These are phyloP conservation scores for Platyscapa corneri DNA, from an alignment of 1,140 invertebrate genomes.

Conservation along the genomic window DNA sequence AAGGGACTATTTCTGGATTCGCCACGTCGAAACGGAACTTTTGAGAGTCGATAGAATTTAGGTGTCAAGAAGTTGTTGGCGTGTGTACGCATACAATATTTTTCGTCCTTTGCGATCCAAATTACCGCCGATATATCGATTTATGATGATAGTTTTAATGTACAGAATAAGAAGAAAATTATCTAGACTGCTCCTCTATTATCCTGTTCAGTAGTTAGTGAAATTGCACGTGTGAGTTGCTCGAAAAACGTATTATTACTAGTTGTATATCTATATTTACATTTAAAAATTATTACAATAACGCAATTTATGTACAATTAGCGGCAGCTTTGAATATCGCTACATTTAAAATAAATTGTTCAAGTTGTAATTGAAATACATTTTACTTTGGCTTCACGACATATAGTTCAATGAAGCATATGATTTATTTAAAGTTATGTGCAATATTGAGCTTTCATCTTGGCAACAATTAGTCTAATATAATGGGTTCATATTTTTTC, in stretches of 20 bases:
- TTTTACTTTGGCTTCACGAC: background rate
- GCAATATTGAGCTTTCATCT: too few relatives aligned
- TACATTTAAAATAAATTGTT: background rate
- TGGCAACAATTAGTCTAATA: too few relatives aligned
- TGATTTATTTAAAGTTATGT: too few relatives aligned
- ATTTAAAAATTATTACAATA: background rate
- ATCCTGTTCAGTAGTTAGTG: conserved; percentile 15
- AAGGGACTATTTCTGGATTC: background rate
- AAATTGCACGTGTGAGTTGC: conserved; percentile 13
- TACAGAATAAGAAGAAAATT: conserved; percentile 22
- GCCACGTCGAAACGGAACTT: background rate
- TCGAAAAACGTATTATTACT: background rate
- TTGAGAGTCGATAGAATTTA: background rate
- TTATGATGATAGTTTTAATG: conserved; percentile 21
- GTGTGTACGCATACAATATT: background rate
- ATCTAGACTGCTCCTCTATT: conserved; percentile 13
- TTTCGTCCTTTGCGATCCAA: background rate
- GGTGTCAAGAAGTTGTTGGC: background rate
- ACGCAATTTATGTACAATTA: background rate
- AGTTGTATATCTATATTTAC: background rate
- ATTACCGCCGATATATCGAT: conserved; percentile 1
- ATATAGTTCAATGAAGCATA: too few relatives aligned
- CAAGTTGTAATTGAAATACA: background rate
- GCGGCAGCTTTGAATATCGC: background rate
- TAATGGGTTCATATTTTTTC: too few relatives aligned